Evolutionary conservation across 2,113 vertebrate species (phyloP).

Genomic region (Anarrhichthys ocellatus): DNA sequence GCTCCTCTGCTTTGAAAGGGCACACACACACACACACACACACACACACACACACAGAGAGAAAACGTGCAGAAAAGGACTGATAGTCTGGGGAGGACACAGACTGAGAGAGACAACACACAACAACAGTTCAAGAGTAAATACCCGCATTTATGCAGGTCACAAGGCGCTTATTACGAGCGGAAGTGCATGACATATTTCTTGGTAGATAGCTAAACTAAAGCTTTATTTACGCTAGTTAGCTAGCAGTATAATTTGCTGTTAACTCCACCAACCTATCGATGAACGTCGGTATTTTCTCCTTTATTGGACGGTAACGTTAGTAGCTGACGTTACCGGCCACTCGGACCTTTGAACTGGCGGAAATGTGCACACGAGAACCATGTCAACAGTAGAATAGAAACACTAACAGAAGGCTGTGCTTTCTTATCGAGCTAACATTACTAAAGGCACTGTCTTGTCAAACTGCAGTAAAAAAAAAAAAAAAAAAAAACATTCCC

Average conservation of each 20-base stretch:
- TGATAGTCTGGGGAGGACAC: constrained; percentile 4
- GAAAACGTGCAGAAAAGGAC: constrained; percentile 6
- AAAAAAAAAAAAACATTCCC: neutral
- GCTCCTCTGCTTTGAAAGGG: constrained; percentile 53
- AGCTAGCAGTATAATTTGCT: neutral
- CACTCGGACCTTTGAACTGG: constrained; percentile 31
- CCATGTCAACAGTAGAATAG: constrained; percentile 25
- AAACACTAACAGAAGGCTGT: neutral
- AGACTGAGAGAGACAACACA: constrained; percentile 21
- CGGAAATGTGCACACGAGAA: constrained; percentile 35
- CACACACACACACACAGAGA: neutral
- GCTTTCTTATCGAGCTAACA: neutral
- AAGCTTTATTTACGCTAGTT: neutral
- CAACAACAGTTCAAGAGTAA: constrained; percentile 10
- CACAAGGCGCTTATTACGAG: constrained; percentile 42
- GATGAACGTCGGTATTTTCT: neutral
- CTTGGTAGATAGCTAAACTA: neutral
- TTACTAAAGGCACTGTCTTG: too few species aligned
- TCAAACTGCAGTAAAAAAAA: neutral
- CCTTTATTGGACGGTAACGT: neutral
- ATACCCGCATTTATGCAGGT: constrained; percentile 32
- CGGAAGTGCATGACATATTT: constrained; percentile 41
- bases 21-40: neutral
- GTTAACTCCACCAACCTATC: neutral
- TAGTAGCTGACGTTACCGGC: neutral